phyloP scores from a whole-genome alignment of 1,140 invertebrate genomes.

The Pemphigus obesinymphae region DNA sequence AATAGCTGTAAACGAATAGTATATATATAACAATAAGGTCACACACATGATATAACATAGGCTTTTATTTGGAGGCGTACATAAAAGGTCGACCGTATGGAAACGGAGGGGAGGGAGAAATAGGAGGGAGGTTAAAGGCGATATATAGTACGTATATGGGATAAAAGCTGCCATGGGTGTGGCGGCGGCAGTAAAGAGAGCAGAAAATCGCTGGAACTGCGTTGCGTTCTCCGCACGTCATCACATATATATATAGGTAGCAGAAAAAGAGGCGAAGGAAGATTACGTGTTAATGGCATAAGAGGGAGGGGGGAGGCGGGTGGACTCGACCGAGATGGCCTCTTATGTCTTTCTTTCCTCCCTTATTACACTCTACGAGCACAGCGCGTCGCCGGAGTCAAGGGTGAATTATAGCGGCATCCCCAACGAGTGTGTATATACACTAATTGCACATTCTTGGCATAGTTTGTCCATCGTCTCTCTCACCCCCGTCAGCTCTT shows the following conservation, averaged over 20 bases:
- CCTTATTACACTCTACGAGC: slow-evolving; percentile 25
- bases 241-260: slow-evolving; percentile 1
- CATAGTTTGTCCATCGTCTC: slow-evolving; percentile 45
- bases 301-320: neutral
- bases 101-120: neutral
- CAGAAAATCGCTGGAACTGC: slow-evolving; percentile 22
- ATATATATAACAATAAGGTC: neutral
- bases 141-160: neutral
- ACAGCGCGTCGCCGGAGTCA: slow-evolving; percentile 23
- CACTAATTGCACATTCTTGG: slow-evolving; percentile 49
- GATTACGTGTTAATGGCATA: slow-evolving; percentile 35
- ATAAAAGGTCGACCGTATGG: neutral
- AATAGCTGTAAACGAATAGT: neutral
- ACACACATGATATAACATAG: neutral
- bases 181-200: slow-evolving; percentile 15
- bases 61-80: neutral
- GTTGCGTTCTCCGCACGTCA: neutral
- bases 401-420: slow-evolving; percentile 44
- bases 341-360: slow-evolving; percentile 40
- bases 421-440: slow-evolving; percentile 34
- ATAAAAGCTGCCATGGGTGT: neutral
- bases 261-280: slow-evolving; percentile 25
- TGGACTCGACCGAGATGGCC: slow-evolving; percentile 37
- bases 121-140: neutral
- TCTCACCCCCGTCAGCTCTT: neutral